A percentile compares a stretch with the other conserved stretches of the same genome.
Conservation (phyloP, 2,797 vertebrate genomes). For the Tenualosa ilisha region DNA sequence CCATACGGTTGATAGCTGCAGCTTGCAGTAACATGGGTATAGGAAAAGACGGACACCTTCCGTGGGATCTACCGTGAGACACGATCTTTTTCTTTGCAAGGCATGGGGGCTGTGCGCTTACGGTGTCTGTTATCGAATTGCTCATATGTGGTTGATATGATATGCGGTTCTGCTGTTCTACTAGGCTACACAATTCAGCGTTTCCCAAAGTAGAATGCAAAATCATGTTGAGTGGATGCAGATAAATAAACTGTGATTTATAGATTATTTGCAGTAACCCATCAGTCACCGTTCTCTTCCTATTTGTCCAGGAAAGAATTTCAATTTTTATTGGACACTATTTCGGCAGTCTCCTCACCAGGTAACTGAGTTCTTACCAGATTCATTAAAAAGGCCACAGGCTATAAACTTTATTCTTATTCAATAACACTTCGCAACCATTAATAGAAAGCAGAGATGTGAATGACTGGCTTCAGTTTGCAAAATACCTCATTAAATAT, state of each 20-base stretch:
- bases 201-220: too few relatives aligned
- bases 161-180: too few relatives aligned
- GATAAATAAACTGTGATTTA: too few relatives aligned
- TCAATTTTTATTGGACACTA: slow-evolving; percentile 69
- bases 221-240: too few relatives aligned
- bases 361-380: slow-evolving; percentile 59
- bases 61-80: slow-evolving; percentile 81
- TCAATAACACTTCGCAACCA: too few relatives aligned
- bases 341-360: slow-evolving; percentile 69
- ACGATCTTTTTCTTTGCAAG: background rate
- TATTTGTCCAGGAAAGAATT: slow-evolving; percentile 71
- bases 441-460: too few relatives aligned
- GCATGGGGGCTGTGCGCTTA: background rate
- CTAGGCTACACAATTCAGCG: too few relatives aligned
- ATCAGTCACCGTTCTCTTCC: background rate
- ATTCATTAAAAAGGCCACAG: background rate
- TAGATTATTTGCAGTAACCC: too few relatives aligned
- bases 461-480: too few relatives aligned
- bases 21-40: slow-evolving; percentile 71
- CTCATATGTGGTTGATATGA: too few relatives aligned
- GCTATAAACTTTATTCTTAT: too few relatives aligned
- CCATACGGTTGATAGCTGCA: slow-evolving; percentile 74
- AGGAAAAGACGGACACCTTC: slow-evolving; percentile 71
- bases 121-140: too few relatives aligned
- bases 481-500: background rate